phyloP scores from a whole-genome alignment of 2,888 invertebrate genomes.

The Mystacides longicornis region DNA sequence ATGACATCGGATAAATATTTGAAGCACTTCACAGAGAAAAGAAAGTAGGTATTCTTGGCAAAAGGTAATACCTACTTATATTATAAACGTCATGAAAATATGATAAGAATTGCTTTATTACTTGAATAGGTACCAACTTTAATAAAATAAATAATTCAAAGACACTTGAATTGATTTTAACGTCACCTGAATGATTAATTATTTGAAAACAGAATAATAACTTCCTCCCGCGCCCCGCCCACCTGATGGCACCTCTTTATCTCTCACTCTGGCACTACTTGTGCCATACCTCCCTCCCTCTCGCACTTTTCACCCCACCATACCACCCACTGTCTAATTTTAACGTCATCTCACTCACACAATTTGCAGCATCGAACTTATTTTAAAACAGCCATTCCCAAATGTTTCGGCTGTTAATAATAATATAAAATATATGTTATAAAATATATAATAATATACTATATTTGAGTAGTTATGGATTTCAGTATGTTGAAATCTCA shows the following conservation, averaged over 20 bases:
- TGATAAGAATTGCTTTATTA: too few species aligned
- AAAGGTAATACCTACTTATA: too few species aligned
- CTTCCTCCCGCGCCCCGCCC: neutral
- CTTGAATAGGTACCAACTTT: neutral
- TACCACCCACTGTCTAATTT: neutral
- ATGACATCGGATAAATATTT: too few species aligned
- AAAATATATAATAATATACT: too few species aligned
- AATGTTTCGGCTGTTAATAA: too few species aligned
- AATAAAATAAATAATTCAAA: neutral
- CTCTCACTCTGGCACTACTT: too few species aligned
- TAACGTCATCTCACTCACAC: neutral
- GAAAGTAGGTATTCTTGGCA: too few species aligned
- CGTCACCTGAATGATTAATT: constrained; percentile 2
- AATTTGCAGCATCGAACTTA: neutral
- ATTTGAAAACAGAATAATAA: neutral
- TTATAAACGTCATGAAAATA: too few species aligned
- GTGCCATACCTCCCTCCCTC: neutral
- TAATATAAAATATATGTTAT: too few species aligned
- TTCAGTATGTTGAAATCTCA: too few species aligned
- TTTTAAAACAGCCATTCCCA: neutral
- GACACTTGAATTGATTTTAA: neutral
- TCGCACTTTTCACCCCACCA: neutral
- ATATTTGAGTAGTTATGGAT: too few species aligned
- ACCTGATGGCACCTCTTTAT: neutral
- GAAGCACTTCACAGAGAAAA: too few species aligned